Evolutionary conservation across 2,113 vertebrate genomes (phyloP).

Genomic region (Pomatorhinus ruficollis): DNA sequence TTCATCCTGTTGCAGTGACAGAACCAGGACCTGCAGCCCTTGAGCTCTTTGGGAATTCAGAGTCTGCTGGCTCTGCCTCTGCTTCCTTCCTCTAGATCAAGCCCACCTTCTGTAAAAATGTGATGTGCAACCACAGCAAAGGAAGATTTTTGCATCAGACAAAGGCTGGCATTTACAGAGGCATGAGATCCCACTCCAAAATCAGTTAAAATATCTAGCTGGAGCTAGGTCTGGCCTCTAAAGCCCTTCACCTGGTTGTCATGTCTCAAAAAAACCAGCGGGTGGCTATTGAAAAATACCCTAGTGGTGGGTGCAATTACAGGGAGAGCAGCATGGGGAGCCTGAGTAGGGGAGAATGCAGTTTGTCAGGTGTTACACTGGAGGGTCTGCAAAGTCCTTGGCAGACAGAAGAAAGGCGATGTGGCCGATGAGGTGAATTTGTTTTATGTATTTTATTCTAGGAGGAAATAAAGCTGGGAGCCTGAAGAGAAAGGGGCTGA

Average conservation of each 20-base stretch:
- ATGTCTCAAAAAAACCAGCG: neutral
- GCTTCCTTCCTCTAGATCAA: neutral
- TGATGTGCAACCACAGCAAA: neutral
- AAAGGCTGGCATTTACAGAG: neutral
- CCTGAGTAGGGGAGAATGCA: neutral
- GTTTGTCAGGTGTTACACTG: neutral
- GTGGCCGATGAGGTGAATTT: constrained; percentile 28
- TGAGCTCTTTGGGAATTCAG: neutral
- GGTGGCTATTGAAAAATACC: neutral
- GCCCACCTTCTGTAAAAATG: neutral
- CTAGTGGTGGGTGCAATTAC: neutral
- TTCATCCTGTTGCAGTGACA: neutral
- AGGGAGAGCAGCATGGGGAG: neutral
- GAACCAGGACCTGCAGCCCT: neutral
- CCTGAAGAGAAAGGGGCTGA: neutral
- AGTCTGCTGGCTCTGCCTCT: neutral
- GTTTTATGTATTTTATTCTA: neutral
- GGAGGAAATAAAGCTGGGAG: constrained; percentile 2
- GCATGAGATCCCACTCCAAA: neutral
- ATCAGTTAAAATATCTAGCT: neutral
- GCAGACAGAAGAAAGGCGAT: neutral
- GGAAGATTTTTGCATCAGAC: neutral
- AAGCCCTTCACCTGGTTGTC: neutral
- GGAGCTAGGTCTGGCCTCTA: neutral
- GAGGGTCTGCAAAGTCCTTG: neutral